phyloP scores from a whole-genome alignment of 1,140 invertebrate genomes.

The Sinonovacula constricta region DNA sequence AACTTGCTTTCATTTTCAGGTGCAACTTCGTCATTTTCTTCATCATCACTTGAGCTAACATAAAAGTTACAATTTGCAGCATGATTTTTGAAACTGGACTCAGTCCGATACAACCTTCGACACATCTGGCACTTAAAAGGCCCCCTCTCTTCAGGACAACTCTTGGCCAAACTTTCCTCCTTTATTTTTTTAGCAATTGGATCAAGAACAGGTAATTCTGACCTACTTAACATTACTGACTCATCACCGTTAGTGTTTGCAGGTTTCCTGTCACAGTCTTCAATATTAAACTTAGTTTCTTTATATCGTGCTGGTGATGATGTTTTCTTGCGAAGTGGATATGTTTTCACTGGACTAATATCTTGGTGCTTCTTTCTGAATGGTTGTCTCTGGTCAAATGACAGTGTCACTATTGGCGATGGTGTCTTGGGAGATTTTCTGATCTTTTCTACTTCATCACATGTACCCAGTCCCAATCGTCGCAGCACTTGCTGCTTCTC shows the following conservation, averaged over 20 bases:
- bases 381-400: not conserved
- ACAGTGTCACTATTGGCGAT: not conserved
- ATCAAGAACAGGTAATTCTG: conserved; percentile 63
- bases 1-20: conserved; percentile 29
- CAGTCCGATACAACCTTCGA: conserved; percentile 92
- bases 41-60: conserved; percentile 78
- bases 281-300: not conserved
- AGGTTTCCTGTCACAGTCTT: not conserved
- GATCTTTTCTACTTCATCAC: conserved; percentile 32
- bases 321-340: conserved; percentile 54
- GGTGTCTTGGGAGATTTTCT: conserved; percentile 25
- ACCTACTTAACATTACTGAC: too few relatives aligned
- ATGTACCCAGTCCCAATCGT: conserved; percentile 22
- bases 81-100: conserved; percentile 91
- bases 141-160: conserved; percentile 76
- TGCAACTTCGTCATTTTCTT: conserved; percentile 57
- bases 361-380: conserved; percentile 3
- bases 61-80: conserved; percentile 84
- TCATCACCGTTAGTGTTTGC: not conserved
- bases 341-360: conserved; percentile 50
- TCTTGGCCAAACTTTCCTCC: conserved; percentile 73
- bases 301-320: not conserved
- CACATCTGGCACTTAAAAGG: conserved; percentile 93
- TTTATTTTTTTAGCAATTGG: conserved; percentile 74
- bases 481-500: conserved; percentile 16